Conservation (phyloP, 2,888 invertebrate species). For the Polyommatus icarus region DNA sequence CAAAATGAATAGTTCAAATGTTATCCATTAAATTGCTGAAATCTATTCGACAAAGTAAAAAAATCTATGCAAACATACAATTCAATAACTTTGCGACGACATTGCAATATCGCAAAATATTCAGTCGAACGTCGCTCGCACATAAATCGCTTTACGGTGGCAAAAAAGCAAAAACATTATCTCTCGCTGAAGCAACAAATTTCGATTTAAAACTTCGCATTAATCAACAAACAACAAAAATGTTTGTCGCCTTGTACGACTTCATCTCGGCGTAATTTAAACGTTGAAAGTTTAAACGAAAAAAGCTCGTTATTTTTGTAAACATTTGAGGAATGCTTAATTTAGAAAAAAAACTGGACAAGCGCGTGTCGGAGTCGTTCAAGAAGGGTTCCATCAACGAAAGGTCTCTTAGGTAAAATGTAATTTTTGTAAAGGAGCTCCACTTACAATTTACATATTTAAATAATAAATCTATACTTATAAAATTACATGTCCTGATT, state of each 20-base stretch:
- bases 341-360: slow-evolving; percentile 28
- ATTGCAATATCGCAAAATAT: neutral
- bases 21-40: too few relatives aligned
- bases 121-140: neutral
- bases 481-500: too few relatives aligned
- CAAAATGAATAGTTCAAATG: too few relatives aligned
- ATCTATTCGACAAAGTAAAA: too few relatives aligned
- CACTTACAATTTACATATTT: too few relatives aligned
- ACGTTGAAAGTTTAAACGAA: slow-evolving; percentile 35
- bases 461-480: too few relatives aligned
- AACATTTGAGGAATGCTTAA: slow-evolving; percentile 39
- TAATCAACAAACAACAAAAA: slow-evolving; percentile 23
- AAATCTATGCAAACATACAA: too few relatives aligned
- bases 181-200: slow-evolving; percentile 13
- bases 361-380: neutral
- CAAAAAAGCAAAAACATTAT: slow-evolving; percentile 18
- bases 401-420: neutral
- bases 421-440: too few relatives aligned
- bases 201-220: slow-evolving; percentile 8
- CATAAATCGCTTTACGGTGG: neutral
- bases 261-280: slow-evolving; percentile 23
- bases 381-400: neutral
- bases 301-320: slow-evolving; percentile 38
- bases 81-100: neutral
- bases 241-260: slow-evolving; percentile 26